A percentile compares a stretch with the other conserved stretches of the same genome.
These are phyloP conservation scores for Tor tambroides DNA, from an alignment of 2,113 vertebrate species.

Conservation along the genomic window DNA sequence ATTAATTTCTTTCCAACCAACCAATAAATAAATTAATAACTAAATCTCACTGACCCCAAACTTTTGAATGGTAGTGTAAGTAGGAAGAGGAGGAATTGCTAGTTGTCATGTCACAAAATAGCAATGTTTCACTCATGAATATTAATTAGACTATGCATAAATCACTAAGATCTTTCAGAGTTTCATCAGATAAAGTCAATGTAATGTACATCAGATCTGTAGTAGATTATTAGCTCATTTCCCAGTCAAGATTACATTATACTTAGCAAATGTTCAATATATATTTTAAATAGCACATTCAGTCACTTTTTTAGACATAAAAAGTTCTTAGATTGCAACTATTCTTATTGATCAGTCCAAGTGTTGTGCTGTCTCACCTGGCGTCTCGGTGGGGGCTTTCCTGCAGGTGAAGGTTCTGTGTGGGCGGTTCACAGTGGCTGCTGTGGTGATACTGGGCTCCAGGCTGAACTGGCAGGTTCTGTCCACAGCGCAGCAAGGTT, in stretches of 20 bases:
- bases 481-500: slow-evolving; percentile 77
- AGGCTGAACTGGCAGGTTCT: slow-evolving; percentile 73
- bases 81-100: not conserved
- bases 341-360: not conserved
- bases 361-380: slow-evolving; percentile 73
- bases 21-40: not conserved
- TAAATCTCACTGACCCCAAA: not conserved
- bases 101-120: not conserved
- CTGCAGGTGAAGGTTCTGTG: slow-evolving; percentile 74
- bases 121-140: not conserved
- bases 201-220: not conserved
- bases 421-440: slow-evolving; percentile 75
- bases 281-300: not conserved
- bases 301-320: not conserved
- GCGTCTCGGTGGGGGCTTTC: slow-evolving; percentile 73
- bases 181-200: not conserved
- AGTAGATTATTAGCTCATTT: not conserved
- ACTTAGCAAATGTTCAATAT: not conserved
- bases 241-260: not conserved
- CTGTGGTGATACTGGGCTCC: slow-evolving; percentile 76
- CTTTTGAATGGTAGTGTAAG: not conserved
- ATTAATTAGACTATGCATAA: not conserved
- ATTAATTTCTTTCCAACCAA: not conserved
- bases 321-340: not conserved
- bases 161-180: not conserved